These are phyloP conservation scores for Serranochromis macrocephalus DNA, from an alignment of 2,113 vertebrate genomes.

Conservation along the genomic window DNA sequence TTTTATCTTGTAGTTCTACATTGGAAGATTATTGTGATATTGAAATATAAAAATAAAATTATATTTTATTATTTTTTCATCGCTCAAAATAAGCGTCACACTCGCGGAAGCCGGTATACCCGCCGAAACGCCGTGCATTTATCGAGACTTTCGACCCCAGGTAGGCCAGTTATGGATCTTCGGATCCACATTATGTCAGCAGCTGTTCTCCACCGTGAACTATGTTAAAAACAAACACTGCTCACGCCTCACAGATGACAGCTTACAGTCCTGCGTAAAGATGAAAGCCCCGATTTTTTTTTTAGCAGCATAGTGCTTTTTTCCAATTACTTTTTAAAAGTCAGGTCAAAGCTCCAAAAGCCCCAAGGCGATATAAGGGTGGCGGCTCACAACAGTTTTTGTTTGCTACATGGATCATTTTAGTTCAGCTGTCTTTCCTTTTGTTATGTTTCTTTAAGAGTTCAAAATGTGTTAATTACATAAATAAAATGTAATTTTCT, in stretches of 20 bases:
- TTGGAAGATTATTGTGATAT: not conserved
- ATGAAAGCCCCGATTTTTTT: not conserved
- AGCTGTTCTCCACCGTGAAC: accelerated
- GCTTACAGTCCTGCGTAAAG: too few species aligned
- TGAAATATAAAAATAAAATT: not conserved
- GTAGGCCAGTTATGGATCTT: not conserved
- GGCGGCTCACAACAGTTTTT: too few species aligned
- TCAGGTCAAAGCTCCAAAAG: too few species aligned
- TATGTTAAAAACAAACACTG: not conserved
- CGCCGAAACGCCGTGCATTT: accelerated
- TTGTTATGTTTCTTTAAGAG: too few species aligned
- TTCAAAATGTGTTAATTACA: too few species aligned
- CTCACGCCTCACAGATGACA: too few species aligned
- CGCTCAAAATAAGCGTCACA: not conserved
- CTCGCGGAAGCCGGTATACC: accelerated
- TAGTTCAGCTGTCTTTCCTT: too few species aligned
- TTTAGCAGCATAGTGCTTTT: too few species aligned
- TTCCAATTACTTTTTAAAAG: too few species aligned
- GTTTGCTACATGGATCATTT: too few species aligned
- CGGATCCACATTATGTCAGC: accelerated
- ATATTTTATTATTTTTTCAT: not conserved
- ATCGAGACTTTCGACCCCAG: not conserved
- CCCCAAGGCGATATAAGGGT: too few species aligned
- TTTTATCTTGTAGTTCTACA: not conserved
- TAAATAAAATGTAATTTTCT: too few species aligned